These are phyloP conservation scores for Megalonaias nervosa DNA, from an alignment of 1,140 invertebrate genomes.

Conservation along the genomic window DNA sequence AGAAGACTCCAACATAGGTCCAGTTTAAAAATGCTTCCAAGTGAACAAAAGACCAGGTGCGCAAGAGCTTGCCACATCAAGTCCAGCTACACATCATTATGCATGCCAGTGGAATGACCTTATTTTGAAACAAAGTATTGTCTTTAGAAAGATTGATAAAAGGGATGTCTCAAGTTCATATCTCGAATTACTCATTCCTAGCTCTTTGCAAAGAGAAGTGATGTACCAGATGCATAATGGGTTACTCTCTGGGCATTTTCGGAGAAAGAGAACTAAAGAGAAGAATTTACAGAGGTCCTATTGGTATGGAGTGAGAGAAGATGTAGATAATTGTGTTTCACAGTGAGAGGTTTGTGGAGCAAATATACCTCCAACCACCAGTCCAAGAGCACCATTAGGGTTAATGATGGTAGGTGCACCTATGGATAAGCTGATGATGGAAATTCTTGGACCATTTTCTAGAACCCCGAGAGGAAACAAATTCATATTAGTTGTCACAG, in stretches of 20 bases:
- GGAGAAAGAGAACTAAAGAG: background rate
- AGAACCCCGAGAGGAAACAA: conserved; percentile 8
- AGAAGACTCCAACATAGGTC: no score
- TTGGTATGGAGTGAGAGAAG: conserved; percentile 17
- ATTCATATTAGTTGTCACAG: no score
- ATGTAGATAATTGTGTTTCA: conserved; percentile 5
- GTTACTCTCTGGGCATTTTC: no score
- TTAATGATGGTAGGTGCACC: background rate
- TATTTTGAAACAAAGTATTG: background rate
- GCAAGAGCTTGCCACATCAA: background rate
- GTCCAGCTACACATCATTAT: conserved; percentile 24
- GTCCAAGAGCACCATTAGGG: conserved; percentile 10
- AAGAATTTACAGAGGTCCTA: conserved; percentile 1
- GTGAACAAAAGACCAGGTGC: no score
- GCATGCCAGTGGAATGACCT: conserved; percentile 40
- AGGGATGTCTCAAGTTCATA: background rate
- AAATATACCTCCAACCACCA: background rate
- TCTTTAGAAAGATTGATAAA: background rate
- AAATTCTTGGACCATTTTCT: conserved; percentile 51
- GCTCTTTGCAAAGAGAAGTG: no score
- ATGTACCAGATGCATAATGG: background rate
- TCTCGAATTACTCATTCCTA: background rate
- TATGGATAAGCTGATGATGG: conserved; percentile 24
- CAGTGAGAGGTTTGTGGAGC: conserved; percentile 4
- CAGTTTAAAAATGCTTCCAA: no score